Percentiles rank a stretch among this genome's conserved stretches.
Conservation (phyloP, 2,888 invertebrate species). For the Liodrosophila aerea region DNA sequence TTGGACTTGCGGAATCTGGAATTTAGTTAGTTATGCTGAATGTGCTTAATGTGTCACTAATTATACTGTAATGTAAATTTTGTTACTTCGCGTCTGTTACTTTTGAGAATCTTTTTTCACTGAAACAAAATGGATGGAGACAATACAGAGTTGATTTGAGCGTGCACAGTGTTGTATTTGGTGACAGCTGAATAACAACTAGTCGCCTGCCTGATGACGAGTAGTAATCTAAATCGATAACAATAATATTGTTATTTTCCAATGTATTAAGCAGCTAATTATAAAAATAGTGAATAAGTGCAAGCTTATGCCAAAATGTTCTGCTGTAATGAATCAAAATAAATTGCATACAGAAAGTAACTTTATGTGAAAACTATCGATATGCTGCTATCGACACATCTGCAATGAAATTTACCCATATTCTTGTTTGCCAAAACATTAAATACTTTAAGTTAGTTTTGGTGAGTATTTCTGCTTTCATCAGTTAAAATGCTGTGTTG, state of each 20-base stretch:
- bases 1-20: slow-evolving; percentile 53
- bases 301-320: too few relatives aligned
- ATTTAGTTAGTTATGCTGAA: slow-evolving; percentile 48
- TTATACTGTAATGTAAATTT: slow-evolving; percentile 57
- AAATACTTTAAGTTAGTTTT: background rate
- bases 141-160: slow-evolving; percentile 59
- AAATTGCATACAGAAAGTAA: too few relatives aligned
- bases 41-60: slow-evolving; percentile 42
- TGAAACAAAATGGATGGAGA: slow-evolving; percentile 73
- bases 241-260: background rate
- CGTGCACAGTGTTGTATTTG: slow-evolving; percentile 66
- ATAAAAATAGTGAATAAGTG: too few relatives aligned
- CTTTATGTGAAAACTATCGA: slow-evolving; percentile 4
- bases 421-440: slow-evolving; percentile 1
- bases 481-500: too few relatives aligned
- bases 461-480: slow-evolving; percentile 9
- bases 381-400: slow-evolving; percentile 23
- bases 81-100: slow-evolving; percentile 63
- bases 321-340: too few relatives aligned
- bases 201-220: slow-evolving; percentile 20
- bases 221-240: slow-evolving; percentile 13
- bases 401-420: slow-evolving; percentile 6
- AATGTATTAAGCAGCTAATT: too few relatives aligned
- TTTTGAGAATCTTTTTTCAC: slow-evolving; percentile 68
- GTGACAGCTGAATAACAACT: slow-evolving; percentile 33